These are phyloP conservation scores for Callaeas wilsoni DNA, from an alignment of 2,113 vertebrate species.

Conservation along the genomic window DNA sequence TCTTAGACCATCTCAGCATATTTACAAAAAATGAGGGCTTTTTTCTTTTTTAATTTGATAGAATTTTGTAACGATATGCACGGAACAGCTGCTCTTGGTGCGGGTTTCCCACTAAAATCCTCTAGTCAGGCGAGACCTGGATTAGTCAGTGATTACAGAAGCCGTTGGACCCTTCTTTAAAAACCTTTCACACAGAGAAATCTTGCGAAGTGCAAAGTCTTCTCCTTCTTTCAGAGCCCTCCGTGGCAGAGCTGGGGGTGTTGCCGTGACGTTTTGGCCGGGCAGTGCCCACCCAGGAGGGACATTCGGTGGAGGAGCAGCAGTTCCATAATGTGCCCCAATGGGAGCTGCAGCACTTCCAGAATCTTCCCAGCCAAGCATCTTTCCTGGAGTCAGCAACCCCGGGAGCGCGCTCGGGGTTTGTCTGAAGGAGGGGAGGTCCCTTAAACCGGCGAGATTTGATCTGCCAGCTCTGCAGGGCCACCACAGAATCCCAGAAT, in stretches of 20 bases:
- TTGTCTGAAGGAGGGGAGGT: not conserved
- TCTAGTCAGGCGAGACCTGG: not conserved
- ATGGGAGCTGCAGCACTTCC: not conserved
- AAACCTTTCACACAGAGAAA: not conserved
- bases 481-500: not conserved
- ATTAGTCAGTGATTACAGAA: not conserved
- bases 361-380: not conserved
- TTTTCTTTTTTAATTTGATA: not conserved
- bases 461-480: not conserved
- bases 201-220: not conserved
- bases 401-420: fast-evolving
- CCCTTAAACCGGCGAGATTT: not conserved
- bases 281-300: not conserved
- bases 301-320: not conserved
- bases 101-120: not conserved
- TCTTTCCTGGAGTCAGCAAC: not conserved
- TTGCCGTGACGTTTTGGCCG: not conserved
- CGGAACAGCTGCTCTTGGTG: not conserved
- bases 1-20: not conserved
- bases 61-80: not conserved
- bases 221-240: too few species aligned
- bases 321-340: not conserved
- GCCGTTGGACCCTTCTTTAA: not conserved
- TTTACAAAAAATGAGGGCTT: not conserved
- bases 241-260: not conserved